Percentiles rank a stretch among this genome's conserved stretches.
Conservation (phyloP, 2,797 vertebrate genomes). For the Harpia harpyja region DNA sequence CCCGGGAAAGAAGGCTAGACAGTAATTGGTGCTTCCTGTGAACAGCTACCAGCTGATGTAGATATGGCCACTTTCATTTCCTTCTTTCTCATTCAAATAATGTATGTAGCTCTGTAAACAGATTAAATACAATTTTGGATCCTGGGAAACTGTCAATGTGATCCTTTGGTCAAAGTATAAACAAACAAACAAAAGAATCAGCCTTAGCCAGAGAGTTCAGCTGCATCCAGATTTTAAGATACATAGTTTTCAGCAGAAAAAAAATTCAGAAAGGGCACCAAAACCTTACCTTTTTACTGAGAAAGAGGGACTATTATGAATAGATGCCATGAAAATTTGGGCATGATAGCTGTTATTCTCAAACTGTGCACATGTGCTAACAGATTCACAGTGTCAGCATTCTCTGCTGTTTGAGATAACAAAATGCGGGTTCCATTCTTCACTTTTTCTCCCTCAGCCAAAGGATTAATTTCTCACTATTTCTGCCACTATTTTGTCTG, state of each 20-base stretch:
- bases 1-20: neutral
- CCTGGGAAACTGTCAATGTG: neutral
- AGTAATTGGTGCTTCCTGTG: neutral
- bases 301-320: neutral
- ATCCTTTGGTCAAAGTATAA: slow-evolving; percentile 3
- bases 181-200: neutral
- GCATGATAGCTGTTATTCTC: neutral
- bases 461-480: slow-evolving; percentile 3
- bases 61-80: neutral
- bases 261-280: neutral
- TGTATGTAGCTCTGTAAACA: neutral
- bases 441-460: neutral
- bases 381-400: neutral
- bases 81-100: neutral
- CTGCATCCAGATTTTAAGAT: neutral
- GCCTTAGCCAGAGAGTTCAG: neutral
- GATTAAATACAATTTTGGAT: neutral
- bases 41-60: neutral
- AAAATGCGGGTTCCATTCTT: neutral
- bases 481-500: slow-evolving; percentile 7
- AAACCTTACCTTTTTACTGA: neutral
- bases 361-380: neutral
- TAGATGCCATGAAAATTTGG: neutral
- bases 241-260: neutral
- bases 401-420: neutral